Base-by-base conservation (phyloP, 2,888 invertebrate species). In the Lacanobia wlatinum region DNA sequence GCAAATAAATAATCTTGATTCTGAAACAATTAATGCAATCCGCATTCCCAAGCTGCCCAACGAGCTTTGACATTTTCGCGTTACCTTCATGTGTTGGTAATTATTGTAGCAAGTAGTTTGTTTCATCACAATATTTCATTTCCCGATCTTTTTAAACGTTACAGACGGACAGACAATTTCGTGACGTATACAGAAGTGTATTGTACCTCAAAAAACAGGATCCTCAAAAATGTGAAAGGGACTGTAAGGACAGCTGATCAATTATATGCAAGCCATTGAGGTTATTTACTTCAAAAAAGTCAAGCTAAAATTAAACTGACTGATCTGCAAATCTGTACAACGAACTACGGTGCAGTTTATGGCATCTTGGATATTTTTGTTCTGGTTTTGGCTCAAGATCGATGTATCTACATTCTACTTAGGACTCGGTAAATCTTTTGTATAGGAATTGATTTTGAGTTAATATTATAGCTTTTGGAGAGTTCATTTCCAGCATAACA, bases 141-240 rank as follows among this genome's bases (percentile, higher is more conserved):
- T 79, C 77, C 78, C 55, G 63, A 34, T 46, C 4, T 21, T 74
- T 55, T 55, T 52, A 16, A 63, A 43, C 16, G 16, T 14, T 21
- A 23, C 23, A 23, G 23, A 34, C 21, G n/a, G 8, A 48, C 48
- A 55, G 23, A 52, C 21, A n/a, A 56, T 38, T 21, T 64, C 14
- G 55, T 75, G 80, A 75, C 75, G 80, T 74, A 56, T 28, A 63
- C 16, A 50, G 62, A 80, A 79, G 48, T 67, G 16, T 4, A 46
- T 34, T 59, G 46, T 58, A 34, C 28, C 16, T 55, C 21, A 59
- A 79, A 56, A 63, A 81, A 73, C 82, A 83, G 80, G 83, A 80
- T 73, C 59, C 61, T 48, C 23, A 68, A 46, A 62, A 74, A 71
- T 70, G 70, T 82, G 82, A 80, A 80, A 21, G 66, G 59, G 59